Evolutionary conservation across 2,113 vertebrate genomes (phyloP).

Genomic region (Charina bottae): DNA sequence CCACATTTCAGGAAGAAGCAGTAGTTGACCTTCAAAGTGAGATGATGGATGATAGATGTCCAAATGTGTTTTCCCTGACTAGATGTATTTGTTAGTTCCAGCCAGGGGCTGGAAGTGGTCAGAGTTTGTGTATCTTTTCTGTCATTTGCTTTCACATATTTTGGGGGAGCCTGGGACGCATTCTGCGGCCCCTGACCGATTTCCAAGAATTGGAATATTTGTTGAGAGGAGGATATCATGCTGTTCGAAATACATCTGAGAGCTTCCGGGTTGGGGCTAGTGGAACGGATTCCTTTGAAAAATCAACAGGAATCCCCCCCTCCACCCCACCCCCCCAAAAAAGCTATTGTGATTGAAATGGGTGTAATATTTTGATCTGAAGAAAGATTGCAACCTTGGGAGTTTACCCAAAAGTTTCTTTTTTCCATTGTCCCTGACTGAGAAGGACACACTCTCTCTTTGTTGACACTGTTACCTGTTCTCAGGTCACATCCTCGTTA

Average conservation of each 20-base stretch:
- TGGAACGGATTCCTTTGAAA: not conserved
- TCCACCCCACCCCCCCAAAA: not conserved
- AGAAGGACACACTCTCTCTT: not conserved
- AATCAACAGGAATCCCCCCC: not conserved
- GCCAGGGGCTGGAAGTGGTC: constrained; percentile 32
- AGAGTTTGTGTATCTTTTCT: constrained; percentile 2
- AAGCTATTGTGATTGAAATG: not conserved
- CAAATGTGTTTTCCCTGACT: not conserved
- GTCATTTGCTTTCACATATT: not conserved
- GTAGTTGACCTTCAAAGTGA: not conserved
- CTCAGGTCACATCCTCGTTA: not conserved
- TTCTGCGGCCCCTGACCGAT: not conserved
- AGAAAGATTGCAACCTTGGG: not conserved
- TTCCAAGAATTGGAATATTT: not conserved
- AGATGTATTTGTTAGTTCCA: constrained; percentile 24
- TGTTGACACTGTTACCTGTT: not conserved
- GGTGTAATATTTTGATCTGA: not conserved
- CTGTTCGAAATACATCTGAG: not conserved
- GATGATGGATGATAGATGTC: not conserved
- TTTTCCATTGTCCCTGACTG: not conserved
- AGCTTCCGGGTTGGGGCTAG: not conserved
- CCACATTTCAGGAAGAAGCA: constrained; percentile 61
- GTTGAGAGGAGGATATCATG: not conserved
- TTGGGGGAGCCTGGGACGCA: not conserved
- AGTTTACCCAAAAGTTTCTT: not conserved